These are phyloP conservation scores for Leptonema lineaticorne DNA, from an alignment of 1,140 invertebrate genomes.

Conservation along the genomic window DNA sequence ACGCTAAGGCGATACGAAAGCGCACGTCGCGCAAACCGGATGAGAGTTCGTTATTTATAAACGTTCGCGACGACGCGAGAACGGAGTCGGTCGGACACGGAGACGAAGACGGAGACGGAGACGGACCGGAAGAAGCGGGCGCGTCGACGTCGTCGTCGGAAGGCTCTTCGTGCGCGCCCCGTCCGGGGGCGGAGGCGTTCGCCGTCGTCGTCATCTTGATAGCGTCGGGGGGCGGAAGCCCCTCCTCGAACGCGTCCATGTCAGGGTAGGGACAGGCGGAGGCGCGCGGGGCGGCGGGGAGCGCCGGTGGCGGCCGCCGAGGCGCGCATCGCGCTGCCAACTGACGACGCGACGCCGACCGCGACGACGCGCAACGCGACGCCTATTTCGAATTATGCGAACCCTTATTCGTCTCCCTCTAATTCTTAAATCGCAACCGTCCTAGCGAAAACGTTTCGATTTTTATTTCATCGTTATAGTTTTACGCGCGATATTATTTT, in stretches of 20 bases:
- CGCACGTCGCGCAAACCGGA: too few relatives aligned
- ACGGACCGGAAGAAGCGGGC: conserved; percentile 52
- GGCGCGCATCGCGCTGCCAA: background rate
- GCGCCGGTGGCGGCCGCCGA: background rate
- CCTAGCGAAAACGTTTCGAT: too few relatives aligned
- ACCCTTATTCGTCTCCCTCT: too few relatives aligned
- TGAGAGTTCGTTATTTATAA: too few relatives aligned
- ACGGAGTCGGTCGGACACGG: conserved; percentile 61
- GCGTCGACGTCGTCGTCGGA: conserved; percentile 55
- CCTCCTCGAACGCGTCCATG: conserved; percentile 25
- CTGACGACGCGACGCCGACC: background rate
- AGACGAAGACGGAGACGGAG: conserved; percentile 54
- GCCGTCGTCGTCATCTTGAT: background rate
- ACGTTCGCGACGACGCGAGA: conserved; percentile 59
- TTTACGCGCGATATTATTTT: too few relatives aligned
- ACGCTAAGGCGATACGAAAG: too few relatives aligned
- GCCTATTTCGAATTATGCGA: too few relatives aligned
- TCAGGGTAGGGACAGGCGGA: background rate
- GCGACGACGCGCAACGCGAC: background rate
- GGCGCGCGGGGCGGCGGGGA: background rate
- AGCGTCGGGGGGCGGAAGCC: background rate
- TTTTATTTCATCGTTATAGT: too few relatives aligned
- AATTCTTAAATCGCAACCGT: too few relatives aligned
- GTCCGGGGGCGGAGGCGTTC: conserved; percentile 45
- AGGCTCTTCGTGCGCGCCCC: conserved; percentile 51